Base-by-base conservation (phyloP, 2,113 vertebrate species). In the Percina caprodes region DNA sequence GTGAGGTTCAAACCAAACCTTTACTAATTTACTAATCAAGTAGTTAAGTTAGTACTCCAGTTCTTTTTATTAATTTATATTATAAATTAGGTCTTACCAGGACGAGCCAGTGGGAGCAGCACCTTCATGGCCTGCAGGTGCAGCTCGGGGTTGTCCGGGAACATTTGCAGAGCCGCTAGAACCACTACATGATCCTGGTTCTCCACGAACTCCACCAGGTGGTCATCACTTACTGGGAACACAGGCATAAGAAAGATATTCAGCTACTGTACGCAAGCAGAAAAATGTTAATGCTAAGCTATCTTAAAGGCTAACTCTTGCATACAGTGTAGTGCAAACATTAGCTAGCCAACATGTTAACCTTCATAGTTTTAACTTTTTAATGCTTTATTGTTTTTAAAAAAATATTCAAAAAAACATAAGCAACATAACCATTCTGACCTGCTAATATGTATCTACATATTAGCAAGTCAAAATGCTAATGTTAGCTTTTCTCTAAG, bases 141-240 rank as follows among this genome's bases (percentile, higher is more conserved):
- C 81, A 97, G 86, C 76, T 96, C 94, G 11, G 96, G 95, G 85
- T 94, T 95, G 76, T 94, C 92, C 1, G 90, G 91, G 84, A 97
- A 99, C 45, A 77, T 91, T 71, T 93, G 94, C 18, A 97, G 93
- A 0, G 95, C 94, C 21, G 88, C 93, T 45, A 99, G 54, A 87
- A 99, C 90, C 70, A 96, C 91, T 35, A 85, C 84, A 62, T 99
- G 97, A 86, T 99, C 98, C 92, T 96, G 95, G 92, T 92, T 97
- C 91, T 99, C 98, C 83, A 99, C 94, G 94, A 99, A 99, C 92
- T 98, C 98, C 78, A 95, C 88, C 26, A 98, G 93, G 60, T 97
- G 97, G 55, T 95, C 96, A 30, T 98, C 96, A 48, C 96, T 95
- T 80, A 98, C 97, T 99, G 77, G 30, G 60, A 52, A 75, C 35